phyloP scores from a whole-genome alignment of 2,797 vertebrate genomes.

The Ispidina picta region DNA sequence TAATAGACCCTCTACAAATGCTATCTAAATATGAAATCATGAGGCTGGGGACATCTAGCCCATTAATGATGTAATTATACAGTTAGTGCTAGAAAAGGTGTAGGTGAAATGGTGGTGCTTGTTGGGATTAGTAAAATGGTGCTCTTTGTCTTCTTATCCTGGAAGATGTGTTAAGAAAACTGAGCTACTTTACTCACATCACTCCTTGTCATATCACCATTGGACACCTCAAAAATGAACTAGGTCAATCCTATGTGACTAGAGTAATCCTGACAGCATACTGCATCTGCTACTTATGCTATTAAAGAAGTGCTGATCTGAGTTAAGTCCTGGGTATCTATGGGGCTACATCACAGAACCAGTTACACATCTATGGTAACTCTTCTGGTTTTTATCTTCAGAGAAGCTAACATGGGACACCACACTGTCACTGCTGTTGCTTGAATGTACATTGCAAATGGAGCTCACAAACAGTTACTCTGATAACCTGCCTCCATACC shows the following conservation, averaged over 20 bases:
- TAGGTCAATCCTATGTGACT: accelerated
- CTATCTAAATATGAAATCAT: neutral
- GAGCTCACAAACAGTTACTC: neutral
- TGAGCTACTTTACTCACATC: neutral
- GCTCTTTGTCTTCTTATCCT: neutral
- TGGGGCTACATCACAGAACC: neutral
- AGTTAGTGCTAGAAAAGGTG: constrained; percentile 23
- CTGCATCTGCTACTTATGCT: neutral
- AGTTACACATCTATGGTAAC: neutral
- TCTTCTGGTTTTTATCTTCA: neutral
- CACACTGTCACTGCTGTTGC: neutral
- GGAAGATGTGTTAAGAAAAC: neutral
- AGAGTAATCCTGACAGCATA: neutral
- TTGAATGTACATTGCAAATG: neutral
- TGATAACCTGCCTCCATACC: neutral
- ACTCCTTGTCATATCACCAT: accelerated
- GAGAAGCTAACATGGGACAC: neutral
- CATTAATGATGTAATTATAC: constrained; percentile 8
- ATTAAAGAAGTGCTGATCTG: neutral
- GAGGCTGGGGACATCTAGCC: neutral
- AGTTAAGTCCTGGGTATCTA: neutral
- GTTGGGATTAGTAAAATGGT: neutral
- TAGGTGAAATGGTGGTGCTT: neutral
- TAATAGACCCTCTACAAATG: neutral
- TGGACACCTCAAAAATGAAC: neutral